These are phyloP conservation scores for Pteropus alecto DNA, from an alignment of 2,113 vertebrate species.

Conservation along the genomic window DNA sequence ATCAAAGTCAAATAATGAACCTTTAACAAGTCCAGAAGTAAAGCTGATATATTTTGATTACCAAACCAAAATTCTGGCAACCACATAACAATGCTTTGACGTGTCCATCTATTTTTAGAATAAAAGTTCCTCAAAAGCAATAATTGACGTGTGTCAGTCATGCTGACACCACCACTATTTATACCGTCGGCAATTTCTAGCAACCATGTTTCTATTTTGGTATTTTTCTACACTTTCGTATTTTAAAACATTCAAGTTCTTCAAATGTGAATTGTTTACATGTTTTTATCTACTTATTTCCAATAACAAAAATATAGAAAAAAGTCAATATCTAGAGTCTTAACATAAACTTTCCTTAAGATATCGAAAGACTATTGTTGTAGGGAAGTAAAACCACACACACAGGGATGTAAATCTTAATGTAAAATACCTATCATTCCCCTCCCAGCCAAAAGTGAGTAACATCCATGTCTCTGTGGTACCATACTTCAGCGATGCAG, in stretches of 20 bases:
- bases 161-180: background rate
- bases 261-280: background rate
- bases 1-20: constrained; percentile 38
- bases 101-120: constrained; percentile 2
- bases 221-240: background rate
- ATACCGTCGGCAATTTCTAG: background rate
- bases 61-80: background rate
- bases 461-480: background rate
- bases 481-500: background rate
- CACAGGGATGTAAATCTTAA: background rate
- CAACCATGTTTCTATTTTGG: background rate
- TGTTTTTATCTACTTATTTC: background rate
- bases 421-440: background rate
- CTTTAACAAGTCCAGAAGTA: background rate
- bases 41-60: constrained; percentile 25
- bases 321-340: background rate
- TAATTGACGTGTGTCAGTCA: background rate
- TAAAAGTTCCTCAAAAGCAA: constrained; percentile 1
- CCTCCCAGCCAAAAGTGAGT: background rate
- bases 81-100: background rate
- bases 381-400: background rate
- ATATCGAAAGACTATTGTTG: background rate
- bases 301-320: background rate
- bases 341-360: background rate
- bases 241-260: background rate